Percentiles rank a stretch among this genome's conserved stretches.
phyloP scores from a whole-genome alignment of 2,113 vertebrate species.

The Myiagra hebetior region DNA sequence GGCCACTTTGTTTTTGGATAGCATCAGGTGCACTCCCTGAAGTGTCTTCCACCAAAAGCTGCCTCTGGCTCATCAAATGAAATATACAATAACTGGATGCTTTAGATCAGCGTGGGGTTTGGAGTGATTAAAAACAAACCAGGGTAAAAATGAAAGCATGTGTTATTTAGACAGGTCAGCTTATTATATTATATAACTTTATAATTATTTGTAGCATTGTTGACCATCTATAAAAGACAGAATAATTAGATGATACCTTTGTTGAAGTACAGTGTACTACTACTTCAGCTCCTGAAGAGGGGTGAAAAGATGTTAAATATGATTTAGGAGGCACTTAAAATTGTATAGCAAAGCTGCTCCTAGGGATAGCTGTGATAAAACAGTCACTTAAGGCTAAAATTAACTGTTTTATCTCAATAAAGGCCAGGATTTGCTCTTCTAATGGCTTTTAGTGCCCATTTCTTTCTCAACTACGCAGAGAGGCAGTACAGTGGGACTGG shows the following conservation, averaged over 20 bases:
- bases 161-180: background rate
- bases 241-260: background rate
- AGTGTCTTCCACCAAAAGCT: background rate
- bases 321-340: background rate
- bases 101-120: background rate
- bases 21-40: background rate
- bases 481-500: background rate
- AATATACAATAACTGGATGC: background rate
- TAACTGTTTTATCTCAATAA: background rate
- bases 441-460: background rate
- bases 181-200: background rate
- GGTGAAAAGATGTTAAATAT: background rate
- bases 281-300: background rate
- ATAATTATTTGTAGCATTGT: background rate
- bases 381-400: background rate
- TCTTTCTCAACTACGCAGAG: background rate
- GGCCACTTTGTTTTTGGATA: background rate
- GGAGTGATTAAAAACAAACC: background rate
- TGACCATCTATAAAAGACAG: background rate
- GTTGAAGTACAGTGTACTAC: background rate
- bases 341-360: background rate
- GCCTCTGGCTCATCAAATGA: accelerated
- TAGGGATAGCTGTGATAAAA: background rate
- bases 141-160: background rate
- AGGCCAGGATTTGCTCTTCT: background rate